Evolutionary conservation across 2,797 vertebrate genomes (phyloP).

Genomic region (Synanceia verrucosa): DNA sequence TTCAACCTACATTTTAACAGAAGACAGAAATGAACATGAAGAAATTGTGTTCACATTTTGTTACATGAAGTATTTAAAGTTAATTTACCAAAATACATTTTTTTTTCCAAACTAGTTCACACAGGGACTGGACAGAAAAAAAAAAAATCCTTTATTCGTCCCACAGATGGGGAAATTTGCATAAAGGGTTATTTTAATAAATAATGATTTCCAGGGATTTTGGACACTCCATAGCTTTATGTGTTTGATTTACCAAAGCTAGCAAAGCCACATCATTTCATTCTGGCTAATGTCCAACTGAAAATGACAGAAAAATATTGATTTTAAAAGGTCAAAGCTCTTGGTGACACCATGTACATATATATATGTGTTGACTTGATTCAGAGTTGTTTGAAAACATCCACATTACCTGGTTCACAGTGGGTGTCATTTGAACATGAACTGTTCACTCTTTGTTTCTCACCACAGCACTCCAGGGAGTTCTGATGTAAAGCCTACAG

Average conservation of each 20-base stretch:
- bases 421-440: slow-evolving; percentile 81
- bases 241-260: neutral
- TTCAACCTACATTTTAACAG: neutral
- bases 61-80: neutral
- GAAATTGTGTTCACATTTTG: neutral
- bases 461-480: slow-evolving; percentile 78
- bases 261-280: neutral
- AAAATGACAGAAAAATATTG: neutral
- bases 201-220: neutral
- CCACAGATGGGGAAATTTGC: no score
- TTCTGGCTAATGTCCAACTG: neutral
- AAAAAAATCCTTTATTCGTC: no score
- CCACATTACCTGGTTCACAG: slow-evolving; percentile 81
- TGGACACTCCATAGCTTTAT: neutral
- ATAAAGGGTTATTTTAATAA: no score
- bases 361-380: neutral
- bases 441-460: slow-evolving; percentile 75
- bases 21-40: neutral
- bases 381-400: neutral
- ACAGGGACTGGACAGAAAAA: no score
- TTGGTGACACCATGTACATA: neutral
- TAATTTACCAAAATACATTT: neutral
- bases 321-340: neutral
- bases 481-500: slow-evolving; percentile 77
- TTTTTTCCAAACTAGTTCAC: neutral